Base-by-base conservation (phyloP, 2,888 invertebrate genomes). In the Notocelia uddmanniana region DNA sequence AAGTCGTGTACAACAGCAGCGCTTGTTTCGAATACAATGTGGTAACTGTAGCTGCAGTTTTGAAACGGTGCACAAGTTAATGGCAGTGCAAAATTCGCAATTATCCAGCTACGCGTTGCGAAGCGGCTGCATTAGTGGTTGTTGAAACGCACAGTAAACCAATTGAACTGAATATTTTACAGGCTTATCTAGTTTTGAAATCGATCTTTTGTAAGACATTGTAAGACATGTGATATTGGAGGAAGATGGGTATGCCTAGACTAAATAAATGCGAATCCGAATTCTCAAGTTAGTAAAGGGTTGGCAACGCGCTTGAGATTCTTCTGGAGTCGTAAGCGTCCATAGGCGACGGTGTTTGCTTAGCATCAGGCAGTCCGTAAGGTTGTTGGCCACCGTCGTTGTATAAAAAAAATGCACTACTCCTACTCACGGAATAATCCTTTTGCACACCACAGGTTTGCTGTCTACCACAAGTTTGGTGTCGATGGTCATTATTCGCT, bases 81-180 rank as follows among this genome's bases (percentile, higher is more conserved):
- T 72, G 72, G 72, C 52, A 21, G 69, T 68, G 72, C 57, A 62
- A 67, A 68, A 72, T 72, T 72, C 60, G 72, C 68, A 72, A 72
- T 68, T 72, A 68, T 68, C 68, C 55, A 72, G 72, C 67, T 68
- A 62, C 67, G 66, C 69, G 66, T 72, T 72, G 72, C 72, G 71
- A 54, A 67, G 68, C 50, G 57, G 66, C 72, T 72, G 72, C 68
- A 67, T 62, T 62, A 62, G 62, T 50, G 55, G 41, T 60, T 67
- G 54, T 62, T 52, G 50, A 58, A 60, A 67, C 67, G 45, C 55
- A 52, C 45, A 62, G 50, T 62, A 55, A 48, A 68, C 55, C 72
- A 72, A 72, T 72, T 68, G 66, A 60, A 45, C 70, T 31, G 60
- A 67, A 57, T 13, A 31, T 34, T 67, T 69, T 55, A 62, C 55